phyloP scores from a whole-genome alignment of 2,888 invertebrate genomes.

The Calameuta filiformis region DNA sequence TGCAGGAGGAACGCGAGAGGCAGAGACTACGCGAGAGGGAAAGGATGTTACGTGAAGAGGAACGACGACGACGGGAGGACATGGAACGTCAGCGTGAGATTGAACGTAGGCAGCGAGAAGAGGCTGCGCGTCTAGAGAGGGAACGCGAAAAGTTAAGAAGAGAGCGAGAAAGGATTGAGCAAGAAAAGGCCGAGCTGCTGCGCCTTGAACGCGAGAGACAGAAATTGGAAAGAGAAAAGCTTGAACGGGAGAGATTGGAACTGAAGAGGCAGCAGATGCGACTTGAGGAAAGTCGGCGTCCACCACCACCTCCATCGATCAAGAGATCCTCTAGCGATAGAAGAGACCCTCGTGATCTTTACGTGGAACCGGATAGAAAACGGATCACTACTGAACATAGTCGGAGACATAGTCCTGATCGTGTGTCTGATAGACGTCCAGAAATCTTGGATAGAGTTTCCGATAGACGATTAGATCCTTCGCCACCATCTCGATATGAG shows the following conservation, averaged over 20 bases:
- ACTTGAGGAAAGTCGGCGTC: conserved; percentile 56
- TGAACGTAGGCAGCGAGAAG: conserved; percentile 85
- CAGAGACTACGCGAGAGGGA: conserved; percentile 82
- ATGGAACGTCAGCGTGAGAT: conserved; percentile 82
- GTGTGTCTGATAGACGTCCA: conserved; percentile 50
- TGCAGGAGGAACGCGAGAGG: conserved; percentile 78
- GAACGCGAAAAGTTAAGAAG: conserved; percentile 84
- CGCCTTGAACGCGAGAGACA: conserved; percentile 87
- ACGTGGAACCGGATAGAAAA: conserved; percentile 59
- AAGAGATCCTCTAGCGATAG: conserved; percentile 58
- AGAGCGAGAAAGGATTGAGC: conserved; percentile 88
- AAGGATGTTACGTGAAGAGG: conserved; percentile 82
- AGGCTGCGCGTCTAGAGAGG: conserved; percentile 83
- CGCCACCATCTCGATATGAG: conserved; percentile 58
- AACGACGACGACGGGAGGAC: conserved; percentile 83
- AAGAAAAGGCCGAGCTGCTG: conserved; percentile 87
- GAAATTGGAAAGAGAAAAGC: conserved; percentile 77
- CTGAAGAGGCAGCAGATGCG: conserved; percentile 81
- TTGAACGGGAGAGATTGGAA: conserved; percentile 85
- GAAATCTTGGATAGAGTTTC: conserved; percentile 60
- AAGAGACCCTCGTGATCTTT: conserved; percentile 59
- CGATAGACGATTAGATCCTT: conserved; percentile 56
- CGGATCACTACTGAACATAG: conserved; percentile 56
- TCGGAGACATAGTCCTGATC: conserved; percentile 58
- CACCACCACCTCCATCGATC: conserved; percentile 52